Conservation (phyloP, 92 coral and sea anemone species). For the Parazoanthus darwini region DNA sequence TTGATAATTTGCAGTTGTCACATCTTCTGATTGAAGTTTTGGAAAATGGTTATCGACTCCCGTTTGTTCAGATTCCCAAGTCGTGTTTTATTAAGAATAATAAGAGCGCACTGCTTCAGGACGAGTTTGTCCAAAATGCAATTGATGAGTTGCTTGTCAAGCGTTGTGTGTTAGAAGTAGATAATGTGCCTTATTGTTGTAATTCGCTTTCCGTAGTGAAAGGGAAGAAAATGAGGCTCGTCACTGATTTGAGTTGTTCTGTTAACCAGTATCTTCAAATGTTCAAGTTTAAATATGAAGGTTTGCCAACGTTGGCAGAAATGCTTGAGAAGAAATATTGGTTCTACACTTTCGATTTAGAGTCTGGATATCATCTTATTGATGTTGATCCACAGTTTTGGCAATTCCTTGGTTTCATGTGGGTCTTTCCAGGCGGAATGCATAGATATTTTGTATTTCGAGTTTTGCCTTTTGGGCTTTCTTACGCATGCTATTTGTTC, state of each 20-base stretch:
- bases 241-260: slow-evolving; percentile 55
- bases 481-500: slow-evolving; percentile 39
- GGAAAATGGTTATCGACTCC: slow-evolving; percentile 43
- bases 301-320: slow-evolving; percentile 49
- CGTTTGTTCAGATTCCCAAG: slow-evolving; percentile 42
- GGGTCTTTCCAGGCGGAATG: slow-evolving; percentile 21
- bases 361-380: slow-evolving; percentile 49
- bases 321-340: slow-evolving; percentile 50
- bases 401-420: slow-evolving; percentile 1
- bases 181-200: slow-evolving; percentile 52
- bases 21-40: slow-evolving; percentile 46
- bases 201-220: slow-evolving; percentile 58
- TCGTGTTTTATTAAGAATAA: slow-evolving; percentile 48
- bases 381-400: not conserved
- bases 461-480: slow-evolving; percentile 38
- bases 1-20: slow-evolving; percentile 48
- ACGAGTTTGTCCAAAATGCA: not conserved
- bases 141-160: slow-evolving; percentile 24
- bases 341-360: slow-evolving; percentile 57
- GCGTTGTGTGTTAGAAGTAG: slow-evolving; percentile 50
- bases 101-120: slow-evolving; percentile 31
- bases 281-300: slow-evolving; percentile 58
- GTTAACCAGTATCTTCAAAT: slow-evolving; percentile 46
- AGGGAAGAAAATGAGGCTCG: slow-evolving; percentile 60
- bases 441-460: slow-evolving; percentile 37